A percentile compares a stretch with the other conserved stretches of the same genome.
phyloP scores from a whole-genome alignment of 2,888 invertebrate species.

The Hipparchia sbordonii region DNA sequence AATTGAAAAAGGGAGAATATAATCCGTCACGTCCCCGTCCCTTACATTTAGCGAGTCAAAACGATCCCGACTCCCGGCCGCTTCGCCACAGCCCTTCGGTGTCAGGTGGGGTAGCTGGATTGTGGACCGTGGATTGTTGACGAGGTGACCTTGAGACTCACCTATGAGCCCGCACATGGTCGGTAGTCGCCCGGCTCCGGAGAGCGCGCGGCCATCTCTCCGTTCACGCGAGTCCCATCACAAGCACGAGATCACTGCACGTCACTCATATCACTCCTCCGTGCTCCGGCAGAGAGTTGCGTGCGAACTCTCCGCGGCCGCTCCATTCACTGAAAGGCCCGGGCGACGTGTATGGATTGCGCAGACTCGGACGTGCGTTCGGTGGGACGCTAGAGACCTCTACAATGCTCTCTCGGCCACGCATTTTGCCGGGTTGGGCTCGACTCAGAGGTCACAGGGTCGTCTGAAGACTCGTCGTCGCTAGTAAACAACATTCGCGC shows the following conservation, averaged over 20 bases:
- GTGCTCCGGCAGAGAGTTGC: conserved; percentile 42
- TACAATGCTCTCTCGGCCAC: conserved; percentile 59
- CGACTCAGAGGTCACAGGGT: conserved; percentile 78
- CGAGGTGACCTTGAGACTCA: conserved; percentile 69
- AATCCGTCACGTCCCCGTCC: neutral
- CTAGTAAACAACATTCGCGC: conserved; percentile 7
- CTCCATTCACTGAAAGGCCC: conserved; percentile 78
- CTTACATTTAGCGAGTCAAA: neutral
- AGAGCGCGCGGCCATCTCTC: conserved; percentile 73
- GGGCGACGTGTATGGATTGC: conserved; percentile 62
- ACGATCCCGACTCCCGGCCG: neutral
- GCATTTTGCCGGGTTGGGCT: conserved; percentile 64
- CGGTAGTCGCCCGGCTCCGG: conserved; percentile 67
- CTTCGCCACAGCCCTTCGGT: neutral
- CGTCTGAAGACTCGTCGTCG: conserved; percentile 36
- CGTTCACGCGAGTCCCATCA: conserved; percentile 65
- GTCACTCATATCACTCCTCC: conserved; percentile 63
- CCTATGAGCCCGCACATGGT: conserved; percentile 75
- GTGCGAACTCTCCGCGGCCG: conserved; percentile 58
- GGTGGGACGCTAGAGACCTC: conserved; percentile 62
- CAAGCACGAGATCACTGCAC: conserved; percentile 58
- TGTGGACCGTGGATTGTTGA: conserved; percentile 14
- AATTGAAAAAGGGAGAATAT: neutral
- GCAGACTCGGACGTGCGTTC: conserved; percentile 73
- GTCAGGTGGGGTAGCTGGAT: neutral